Evolutionary conservation across 2,797 vertebrate genomes (phyloP), one percentile per base, ranked within the genome.

Genomic region (Hirundo rustica): DNA sequence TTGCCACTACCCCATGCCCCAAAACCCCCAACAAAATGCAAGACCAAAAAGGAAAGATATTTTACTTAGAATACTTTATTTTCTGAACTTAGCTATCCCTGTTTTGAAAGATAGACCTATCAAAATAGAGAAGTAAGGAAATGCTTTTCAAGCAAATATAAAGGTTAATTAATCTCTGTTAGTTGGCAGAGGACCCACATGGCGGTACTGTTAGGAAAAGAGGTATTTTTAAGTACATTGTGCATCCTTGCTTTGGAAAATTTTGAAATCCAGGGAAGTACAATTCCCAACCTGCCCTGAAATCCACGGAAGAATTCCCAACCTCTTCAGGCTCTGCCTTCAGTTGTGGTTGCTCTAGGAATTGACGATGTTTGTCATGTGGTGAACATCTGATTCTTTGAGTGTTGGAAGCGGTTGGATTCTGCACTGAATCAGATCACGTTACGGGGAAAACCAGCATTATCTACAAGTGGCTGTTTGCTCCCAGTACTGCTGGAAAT

Each of bases 1-100:
- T 68, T 53, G 7, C 5, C 4, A 25, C 32, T 30, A 30, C 20
- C 5, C 3, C 2, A 1, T 4, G 1, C 4, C 10, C 30, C 4
- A 12, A 44, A 34, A 13, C 5, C 51, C 38, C 18, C 26, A n/a
- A n/a, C 2, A 53, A 68, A 45, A 7, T 7, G 5, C 36, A 25
- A 42, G 34, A 40, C 10, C 11, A 9, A 8, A 44, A 34, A 27
- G 3, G 23, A 58, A 34, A 44, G 2, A 27, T 16, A 13, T 42
- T 75, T 14, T 22, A 26, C 5, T 55, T 48, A 22, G 11, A 17
- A 20, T 48, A 13, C 5, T 42, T 91, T 62, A 8, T 10, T 79
- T 85, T 76, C 55, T 85, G 30, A 70, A 62, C 22, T 15, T 77
- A 12, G 1, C 11, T 61, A 3, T 44, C 21, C 88, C 17, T 71